A percentile compares a stretch with the other conserved stretches of the same genome.
Evolutionary conservation across 2,797 vertebrate species (phyloP).

Genomic region (Ptychadena robeensis): DNA sequence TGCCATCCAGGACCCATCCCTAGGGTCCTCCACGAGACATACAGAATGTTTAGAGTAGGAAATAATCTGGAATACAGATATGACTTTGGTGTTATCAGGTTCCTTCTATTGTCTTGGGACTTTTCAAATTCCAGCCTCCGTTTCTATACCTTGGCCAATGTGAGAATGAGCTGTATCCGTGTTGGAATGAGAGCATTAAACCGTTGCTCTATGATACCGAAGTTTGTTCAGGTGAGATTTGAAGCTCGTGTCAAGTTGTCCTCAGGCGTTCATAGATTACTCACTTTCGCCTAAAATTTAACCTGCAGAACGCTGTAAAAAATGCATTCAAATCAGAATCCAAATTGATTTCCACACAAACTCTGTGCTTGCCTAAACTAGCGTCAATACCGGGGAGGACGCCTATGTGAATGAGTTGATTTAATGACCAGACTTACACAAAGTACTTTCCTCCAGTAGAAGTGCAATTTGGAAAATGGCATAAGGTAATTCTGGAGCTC

Average conservation of each 20-base stretch:
- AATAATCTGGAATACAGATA: not conserved
- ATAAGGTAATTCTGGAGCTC: constrained; percentile 57
- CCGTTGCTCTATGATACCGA: not conserved
- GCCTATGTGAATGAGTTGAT: constrained; percentile 71
- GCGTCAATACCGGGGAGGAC: constrained; percentile 67
- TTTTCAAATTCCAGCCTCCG: not conserved
- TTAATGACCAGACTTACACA: constrained; percentile 57
- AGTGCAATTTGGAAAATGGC: constrained; percentile 62
- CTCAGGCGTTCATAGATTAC: constrained; percentile 67
- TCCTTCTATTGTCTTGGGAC: not conserved
- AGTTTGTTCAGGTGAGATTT: constrained; percentile 67
- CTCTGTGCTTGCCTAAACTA: constrained; percentile 77
- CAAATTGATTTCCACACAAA: constrained; percentile 81
- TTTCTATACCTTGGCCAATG: not conserved
- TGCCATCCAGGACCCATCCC: too few species aligned
- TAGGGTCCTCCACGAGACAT: too few species aligned
- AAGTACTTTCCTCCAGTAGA: constrained; percentile 47
- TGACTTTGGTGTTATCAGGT: not conserved
- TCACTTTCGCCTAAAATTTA: constrained; percentile 79
- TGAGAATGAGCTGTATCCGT: not conserved
- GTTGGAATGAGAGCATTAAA: not conserved
- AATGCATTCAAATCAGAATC: constrained; percentile 75
- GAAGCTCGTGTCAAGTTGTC: constrained; percentile 66
- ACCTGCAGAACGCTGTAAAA: constrained; percentile 71
- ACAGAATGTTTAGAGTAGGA: too few species aligned